These are phyloP conservation scores for Orthosia incerta DNA, from an alignment of 2,888 invertebrate species.

Conservation along the genomic window DNA sequence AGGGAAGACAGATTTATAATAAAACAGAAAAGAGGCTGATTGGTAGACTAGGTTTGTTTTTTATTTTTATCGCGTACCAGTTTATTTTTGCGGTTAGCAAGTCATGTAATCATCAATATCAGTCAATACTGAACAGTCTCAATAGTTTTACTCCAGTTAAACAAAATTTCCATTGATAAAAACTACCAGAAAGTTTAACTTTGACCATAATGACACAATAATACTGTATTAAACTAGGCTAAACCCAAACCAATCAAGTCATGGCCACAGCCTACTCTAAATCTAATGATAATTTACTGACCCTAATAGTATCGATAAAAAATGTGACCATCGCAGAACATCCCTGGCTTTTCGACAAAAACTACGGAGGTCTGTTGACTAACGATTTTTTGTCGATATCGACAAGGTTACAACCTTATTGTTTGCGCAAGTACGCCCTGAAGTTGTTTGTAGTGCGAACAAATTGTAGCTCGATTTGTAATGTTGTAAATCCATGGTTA, in stretches of 20 bases:
- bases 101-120: not conserved
- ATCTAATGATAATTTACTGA: conserved; percentile 60
- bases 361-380: conserved; percentile 65
- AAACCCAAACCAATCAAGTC: conserved; percentile 57
- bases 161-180: not conserved
- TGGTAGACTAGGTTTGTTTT: not conserved
- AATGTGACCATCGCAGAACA: conserved; percentile 66
- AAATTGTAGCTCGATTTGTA: conserved; percentile 47
- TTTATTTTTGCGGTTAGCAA: not conserved
- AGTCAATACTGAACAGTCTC: not conserved
- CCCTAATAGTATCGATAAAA: conserved; percentile 65
- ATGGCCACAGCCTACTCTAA: conserved; percentile 63
- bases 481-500: conserved; percentile 48
- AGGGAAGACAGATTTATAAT: not conserved
- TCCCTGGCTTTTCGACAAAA: conserved; percentile 66
- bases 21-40: not conserved
- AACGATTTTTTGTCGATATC: conserved; percentile 64
- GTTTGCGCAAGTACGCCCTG: conserved; percentile 63
- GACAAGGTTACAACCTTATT: conserved; percentile 68
- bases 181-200: not conserved
- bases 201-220: conserved; percentile 49
- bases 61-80: not conserved
- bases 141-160: not conserved
- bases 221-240: conserved; percentile 45
- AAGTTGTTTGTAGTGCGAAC: conserved; percentile 46